These are phyloP conservation scores for Hirtodrosophila duncani DNA, from an alignment of 2,888 invertebrate genomes.

Conservation along the genomic window DNA sequence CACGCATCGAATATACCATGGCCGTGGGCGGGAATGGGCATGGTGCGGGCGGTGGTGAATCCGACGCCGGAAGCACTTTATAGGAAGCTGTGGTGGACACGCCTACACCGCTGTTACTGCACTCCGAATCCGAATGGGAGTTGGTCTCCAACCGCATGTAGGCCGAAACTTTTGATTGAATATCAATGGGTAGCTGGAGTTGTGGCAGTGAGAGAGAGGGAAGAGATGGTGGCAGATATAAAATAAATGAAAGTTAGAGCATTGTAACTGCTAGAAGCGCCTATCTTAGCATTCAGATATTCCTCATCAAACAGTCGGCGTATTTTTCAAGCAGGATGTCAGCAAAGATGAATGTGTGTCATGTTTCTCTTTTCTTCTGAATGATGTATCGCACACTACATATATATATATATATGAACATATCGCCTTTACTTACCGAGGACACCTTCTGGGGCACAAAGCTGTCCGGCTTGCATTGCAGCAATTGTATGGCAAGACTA, in stretches of 20 bases:
- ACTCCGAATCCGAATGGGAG: conserved; percentile 78
- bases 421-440: conserved; percentile 82
- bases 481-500: conserved; percentile 92
- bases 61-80: conserved; percentile 78
- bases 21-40: conserved; percentile 89
- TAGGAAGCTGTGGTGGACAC: conserved; percentile 77
- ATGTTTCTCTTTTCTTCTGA: too few species aligned
- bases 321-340: too few species aligned
- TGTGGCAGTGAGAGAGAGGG: conserved; percentile 37
- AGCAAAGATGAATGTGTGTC: too few species aligned
- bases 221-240: too few species aligned
- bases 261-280: too few species aligned
- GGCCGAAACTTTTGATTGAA: conserved; percentile 92
- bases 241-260: too few species aligned
- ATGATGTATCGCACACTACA: too few species aligned
- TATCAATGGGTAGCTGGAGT: conserved; percentile 89
- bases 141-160: conserved; percentile 80
- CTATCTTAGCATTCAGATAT: too few species aligned
- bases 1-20: conserved; percentile 85
- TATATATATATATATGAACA: not conserved
- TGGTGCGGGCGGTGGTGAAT: conserved; percentile 76
- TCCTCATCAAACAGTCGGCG: too few species aligned
- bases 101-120: conserved; percentile 77
- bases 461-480: conserved; percentile 96
- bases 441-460: conserved; percentile 95